A percentile compares a stretch with the other conserved stretches of the same genome.
Evolutionary conservation across 2,797 vertebrate species (phyloP).

Genomic region (Selene dorsalis): DNA sequence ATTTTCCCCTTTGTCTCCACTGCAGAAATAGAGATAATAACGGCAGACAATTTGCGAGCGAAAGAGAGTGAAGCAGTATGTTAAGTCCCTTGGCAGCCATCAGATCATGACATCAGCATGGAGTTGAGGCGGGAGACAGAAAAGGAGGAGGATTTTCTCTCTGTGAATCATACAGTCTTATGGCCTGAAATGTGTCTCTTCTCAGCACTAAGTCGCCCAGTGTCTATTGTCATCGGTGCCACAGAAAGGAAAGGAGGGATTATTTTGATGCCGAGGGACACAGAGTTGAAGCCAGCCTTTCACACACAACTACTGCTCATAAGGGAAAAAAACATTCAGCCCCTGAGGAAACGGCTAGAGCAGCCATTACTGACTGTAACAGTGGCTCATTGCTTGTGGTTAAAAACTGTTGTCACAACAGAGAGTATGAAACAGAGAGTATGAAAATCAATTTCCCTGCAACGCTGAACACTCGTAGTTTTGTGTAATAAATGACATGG

Average conservation of each 20-base stretch:
- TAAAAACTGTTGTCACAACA: background rate
- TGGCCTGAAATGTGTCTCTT: conserved; percentile 21
- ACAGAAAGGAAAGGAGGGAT: conserved; percentile 25
- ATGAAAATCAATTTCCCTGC: conserved; percentile 27
- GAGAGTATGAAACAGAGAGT: conserved; percentile 19
- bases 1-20: background rate
- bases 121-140: conserved; percentile 12
- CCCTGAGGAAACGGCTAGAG: conserved; percentile 12
- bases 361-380: conserved; percentile 2
- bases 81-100: conserved; percentile 6
- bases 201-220: conserved; percentile 21
- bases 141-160: background rate
- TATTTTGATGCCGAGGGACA: conserved; percentile 35
- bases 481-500: conserved; percentile 1
- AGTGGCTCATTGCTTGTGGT: conserved; percentile 7
- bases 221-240: conserved; percentile 27
- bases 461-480: conserved; percentile 8
- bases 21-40: background rate
- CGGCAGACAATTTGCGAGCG: conserved; percentile 1
- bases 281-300: conserved; percentile 24
- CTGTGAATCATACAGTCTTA: conserved; percentile 4
- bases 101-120: conserved; percentile 35
- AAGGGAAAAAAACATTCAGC: conserved; percentile 12
- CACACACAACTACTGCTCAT: conserved; percentile 39
- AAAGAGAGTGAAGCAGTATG: conserved; percentile 2